These are phyloP conservation scores for Agrenia bidenticulata DNA, from an alignment of 2,888 invertebrate genomes.

Conservation along the genomic window DNA sequence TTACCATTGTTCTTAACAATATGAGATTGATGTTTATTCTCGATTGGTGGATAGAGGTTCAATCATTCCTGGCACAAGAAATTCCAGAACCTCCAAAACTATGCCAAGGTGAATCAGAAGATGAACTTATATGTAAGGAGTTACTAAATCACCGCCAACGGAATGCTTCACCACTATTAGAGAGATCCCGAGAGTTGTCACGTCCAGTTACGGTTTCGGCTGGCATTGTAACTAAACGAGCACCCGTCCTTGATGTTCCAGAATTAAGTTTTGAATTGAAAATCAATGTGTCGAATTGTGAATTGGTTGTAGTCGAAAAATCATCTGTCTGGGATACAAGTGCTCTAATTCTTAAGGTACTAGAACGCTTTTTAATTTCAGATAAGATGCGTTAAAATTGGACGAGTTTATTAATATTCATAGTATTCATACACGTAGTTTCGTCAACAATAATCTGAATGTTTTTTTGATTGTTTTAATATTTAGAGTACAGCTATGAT, in stretches of 20 bases:
- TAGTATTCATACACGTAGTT: background rate
- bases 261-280: slow-evolving; percentile 73
- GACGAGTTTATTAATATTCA: background rate
- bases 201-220: slow-evolving; percentile 56
- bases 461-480: slow-evolving; percentile 27
- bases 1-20: slow-evolving; percentile 87
- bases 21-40: slow-evolving; percentile 91
- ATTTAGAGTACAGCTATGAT: slow-evolving; percentile 81
- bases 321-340: slow-evolving; percentile 84
- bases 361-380: no score
- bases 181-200: slow-evolving; percentile 37
- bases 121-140: background rate
- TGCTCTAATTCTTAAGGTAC: slow-evolving; percentile 82
- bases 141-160: background rate
- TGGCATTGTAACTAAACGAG: slow-evolving; percentile 58
- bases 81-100: slow-evolving; percentile 36
- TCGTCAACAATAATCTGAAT: background rate
- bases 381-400: no score
- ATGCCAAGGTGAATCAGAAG: background rate
- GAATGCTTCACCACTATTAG: slow-evolving; percentile 40
- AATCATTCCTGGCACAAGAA: slow-evolving; percentile 67
- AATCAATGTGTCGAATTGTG: slow-evolving; percentile 91
- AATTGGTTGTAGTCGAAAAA: slow-evolving; percentile 91
- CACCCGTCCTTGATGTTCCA: slow-evolving; percentile 56
- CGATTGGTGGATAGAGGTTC: slow-evolving; percentile 87